Evolutionary conservation across 2,888 invertebrate species (phyloP).

Genomic region (Palloptera scutellata): DNA sequence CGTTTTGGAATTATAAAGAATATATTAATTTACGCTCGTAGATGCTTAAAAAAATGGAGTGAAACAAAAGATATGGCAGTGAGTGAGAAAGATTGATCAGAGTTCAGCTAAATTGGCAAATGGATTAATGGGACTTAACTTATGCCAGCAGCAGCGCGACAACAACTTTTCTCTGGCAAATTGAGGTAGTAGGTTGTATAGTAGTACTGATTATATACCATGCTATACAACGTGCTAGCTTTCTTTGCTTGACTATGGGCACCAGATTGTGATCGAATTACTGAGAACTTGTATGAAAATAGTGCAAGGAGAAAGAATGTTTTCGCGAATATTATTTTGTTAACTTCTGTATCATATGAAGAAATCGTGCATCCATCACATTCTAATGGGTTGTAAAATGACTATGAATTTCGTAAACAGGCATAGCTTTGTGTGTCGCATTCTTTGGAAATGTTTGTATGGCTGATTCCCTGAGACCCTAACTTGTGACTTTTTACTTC

Average conservation of each 20-base stretch:
- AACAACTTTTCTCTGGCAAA: conserved; percentile 61
- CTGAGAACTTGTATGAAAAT: background rate
- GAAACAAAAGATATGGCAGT: conserved; percentile 34
- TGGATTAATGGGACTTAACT: background rate
- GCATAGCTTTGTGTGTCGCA: conserved; percentile 28
- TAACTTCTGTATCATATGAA: too few species aligned
- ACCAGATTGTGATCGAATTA: conserved; percentile 41
- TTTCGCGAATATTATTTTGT: too few species aligned
- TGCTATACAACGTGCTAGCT: conserved; percentile 66
- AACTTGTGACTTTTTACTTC: conserved; percentile 66
- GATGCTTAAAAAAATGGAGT: background rate
- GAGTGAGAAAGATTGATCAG: background rate
- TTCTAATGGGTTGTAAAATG: too few species aligned
- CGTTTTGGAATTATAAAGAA: conserved; percentile 38
- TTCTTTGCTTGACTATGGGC: conserved; percentile 64
- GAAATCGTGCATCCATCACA: too few species aligned
- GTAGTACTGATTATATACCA: conserved; percentile 56
- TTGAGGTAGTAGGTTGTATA: conserved; percentile 67
- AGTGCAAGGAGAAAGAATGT: too few species aligned
- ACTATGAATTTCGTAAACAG: background rate
- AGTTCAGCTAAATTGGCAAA: background rate
- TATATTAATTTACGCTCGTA: background rate
- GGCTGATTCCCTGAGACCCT: conserved; percentile 67
- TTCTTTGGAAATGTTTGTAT: conserved; percentile 63
- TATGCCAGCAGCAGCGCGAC: conserved; percentile 26